Evolutionary conservation across 2,888 invertebrate genomes (phyloP).

Genomic region (Hyles lineata): DNA sequence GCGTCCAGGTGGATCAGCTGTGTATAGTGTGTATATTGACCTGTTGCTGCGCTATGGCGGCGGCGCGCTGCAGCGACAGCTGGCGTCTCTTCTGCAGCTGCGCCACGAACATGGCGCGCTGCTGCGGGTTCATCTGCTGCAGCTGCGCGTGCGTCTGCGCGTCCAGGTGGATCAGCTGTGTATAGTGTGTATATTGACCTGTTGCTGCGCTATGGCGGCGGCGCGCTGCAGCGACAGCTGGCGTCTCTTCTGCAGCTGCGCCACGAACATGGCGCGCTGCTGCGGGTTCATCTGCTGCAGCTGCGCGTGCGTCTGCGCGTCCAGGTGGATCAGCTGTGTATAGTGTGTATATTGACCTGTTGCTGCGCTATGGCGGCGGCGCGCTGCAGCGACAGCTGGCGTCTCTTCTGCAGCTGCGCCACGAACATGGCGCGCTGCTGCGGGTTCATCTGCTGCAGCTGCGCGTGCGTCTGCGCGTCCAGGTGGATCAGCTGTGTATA

Average conservation of each 20-base stretch:
- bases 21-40: constrained; percentile 41
- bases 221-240: constrained; percentile 84
- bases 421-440: constrained; percentile 92
- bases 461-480: constrained; percentile 93
- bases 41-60: constrained; percentile 78
- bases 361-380: constrained; percentile 79
- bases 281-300: constrained; percentile 92
- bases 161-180: constrained; percentile 91
- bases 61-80: constrained; percentile 82
- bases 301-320: constrained; percentile 93
- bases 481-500: constrained; percentile 89
- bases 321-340: constrained; percentile 90
- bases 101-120: constrained; percentile 91
- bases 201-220: constrained; percentile 76
- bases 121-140: constrained; percentile 92
- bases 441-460: constrained; percentile 92
- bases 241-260: constrained; percentile 88
- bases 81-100: constrained; percentile 88
- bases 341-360: constrained; percentile 54
- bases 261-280: constrained; percentile 91
- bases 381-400: constrained; percentile 82
- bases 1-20: too few relatives aligned
- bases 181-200: constrained; percentile 49
- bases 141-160: constrained; percentile 93
- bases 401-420: constrained; percentile 89